A percentile compares a stretch with the other conserved stretches of the same genome.
Evolutionary conservation across 2,888 invertebrate genomes (phyloP).

Genomic region (Hydraecia micacea): DNA sequence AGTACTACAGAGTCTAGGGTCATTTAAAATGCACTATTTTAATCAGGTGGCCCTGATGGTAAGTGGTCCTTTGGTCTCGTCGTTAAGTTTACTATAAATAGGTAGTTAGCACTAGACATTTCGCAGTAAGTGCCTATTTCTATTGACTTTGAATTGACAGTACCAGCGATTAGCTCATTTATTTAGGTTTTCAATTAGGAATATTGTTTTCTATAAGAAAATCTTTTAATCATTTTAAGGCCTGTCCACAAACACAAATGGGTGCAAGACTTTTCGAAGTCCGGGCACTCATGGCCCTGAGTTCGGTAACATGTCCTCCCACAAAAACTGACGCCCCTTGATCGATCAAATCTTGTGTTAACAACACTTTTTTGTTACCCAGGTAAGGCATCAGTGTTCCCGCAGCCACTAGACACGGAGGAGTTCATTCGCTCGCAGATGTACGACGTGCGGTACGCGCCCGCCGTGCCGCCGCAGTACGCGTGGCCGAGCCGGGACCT

Average conservation of each 20-base stretch:
- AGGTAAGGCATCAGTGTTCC: conserved; percentile 95
- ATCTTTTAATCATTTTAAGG: neutral
- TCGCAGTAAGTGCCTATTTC: neutral
- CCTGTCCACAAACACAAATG: neutral
- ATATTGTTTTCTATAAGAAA: neutral
- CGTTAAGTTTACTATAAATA: no score
- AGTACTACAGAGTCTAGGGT: conserved; percentile 37
- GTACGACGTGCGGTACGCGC: conserved; percentile 93
- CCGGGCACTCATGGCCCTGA: neutral
- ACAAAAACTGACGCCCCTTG: neutral
- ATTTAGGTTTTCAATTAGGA: neutral
- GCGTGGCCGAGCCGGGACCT: conserved; percentile 78
- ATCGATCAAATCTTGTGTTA: neutral
- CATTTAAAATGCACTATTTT: no score
- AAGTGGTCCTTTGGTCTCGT: neutral
- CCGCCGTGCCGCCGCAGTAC: conserved; percentile 93
- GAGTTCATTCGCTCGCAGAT: conserved; percentile 95
- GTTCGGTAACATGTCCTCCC: neutral
- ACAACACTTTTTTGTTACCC: conserved; percentile 58
- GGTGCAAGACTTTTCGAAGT: neutral
- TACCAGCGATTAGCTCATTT: neutral
- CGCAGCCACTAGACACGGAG: conserved; percentile 93
- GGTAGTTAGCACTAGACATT: conserved; percentile 10
- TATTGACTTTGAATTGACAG: neutral
- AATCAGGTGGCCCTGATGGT: neutral